Evolutionary conservation across 2,797 vertebrate genomes (phyloP), one percentile per base, ranked within the genome.

Genomic region (Eurystomus glaucurus): DNA sequence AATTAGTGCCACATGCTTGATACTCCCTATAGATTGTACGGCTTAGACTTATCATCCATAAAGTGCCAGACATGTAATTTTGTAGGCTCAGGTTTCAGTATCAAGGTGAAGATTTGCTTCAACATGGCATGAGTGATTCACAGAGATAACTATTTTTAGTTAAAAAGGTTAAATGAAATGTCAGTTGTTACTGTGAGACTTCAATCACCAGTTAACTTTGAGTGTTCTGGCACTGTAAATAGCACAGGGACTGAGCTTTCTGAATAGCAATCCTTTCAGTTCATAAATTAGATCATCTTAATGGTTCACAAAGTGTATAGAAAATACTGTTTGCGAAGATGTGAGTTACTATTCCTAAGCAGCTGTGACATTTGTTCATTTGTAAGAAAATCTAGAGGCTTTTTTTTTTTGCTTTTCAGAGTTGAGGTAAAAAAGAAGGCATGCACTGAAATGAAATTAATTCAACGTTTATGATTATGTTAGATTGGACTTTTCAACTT

Each of bases 81-180:
- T 94, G 72, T 74, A 91, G 66, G 81, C 43, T 97, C 28, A 48
- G 28, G 33, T 91, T 98, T 93, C 28, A 16, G 66, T 94, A 93
- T 93, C 31, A 46, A 35, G 89, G 51, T 94, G 75, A 96, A 97
- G 55, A 95, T 91, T 97, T 96, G 58, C 37, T 79, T 98, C 96
- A 90, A 41, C 65, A 17, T 89, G 62, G 61, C n/a, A 45, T 39
- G 43, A 96, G 88, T 48, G 15, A 96, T 96, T 98, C 10, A 12
- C 70, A 76, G 85, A 97, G 88, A 95, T 95, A 93, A 96, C 80
- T 96, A 16, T 98, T 98, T 37, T 98, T 96, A 96, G 85, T 95
- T 92, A 69, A 96, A 97, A 98, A 97, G 76, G 68, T 97, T 96
- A 97, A 97, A 94, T 93, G 93, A 97, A 98, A 97, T 97, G 96